A percentile compares a stretch with the other conserved stretches of the same genome.
Evolutionary conservation across 92 coral and sea anemone species (phyloP).

Genomic region (Meandrina meandrites): DNA sequence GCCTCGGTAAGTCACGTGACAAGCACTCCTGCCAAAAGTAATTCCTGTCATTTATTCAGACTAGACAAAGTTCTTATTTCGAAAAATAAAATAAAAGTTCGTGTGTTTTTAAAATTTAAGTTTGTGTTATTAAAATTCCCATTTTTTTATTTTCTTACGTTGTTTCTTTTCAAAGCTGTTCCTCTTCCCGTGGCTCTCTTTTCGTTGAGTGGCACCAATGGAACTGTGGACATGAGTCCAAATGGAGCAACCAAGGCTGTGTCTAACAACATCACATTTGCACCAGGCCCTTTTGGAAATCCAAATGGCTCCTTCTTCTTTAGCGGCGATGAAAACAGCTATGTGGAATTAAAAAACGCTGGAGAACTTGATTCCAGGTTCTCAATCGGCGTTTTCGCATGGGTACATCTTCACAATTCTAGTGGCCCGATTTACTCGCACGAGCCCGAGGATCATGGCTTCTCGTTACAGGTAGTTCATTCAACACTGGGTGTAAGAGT

Average conservation of each 20-base stretch:
- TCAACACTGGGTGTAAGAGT: background rate
- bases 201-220: constrained; percentile 14
- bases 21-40: too few species aligned
- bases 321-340: constrained; percentile 22
- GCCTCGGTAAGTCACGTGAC: too few species aligned
- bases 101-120: too few species aligned
- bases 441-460: background rate
- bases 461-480: background rate
- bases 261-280: background rate
- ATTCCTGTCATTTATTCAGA: too few species aligned
- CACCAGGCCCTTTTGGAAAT: constrained; percentile 33
- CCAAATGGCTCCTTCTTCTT: constrained; percentile 30
- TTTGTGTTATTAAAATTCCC: background rate
- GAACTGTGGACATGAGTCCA: constrained; percentile 12
- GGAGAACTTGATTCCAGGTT: constrained; percentile 25
- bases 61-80: too few species aligned
- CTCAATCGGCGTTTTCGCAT: constrained; percentile 24
- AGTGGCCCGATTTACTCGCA: constrained; percentile 7
- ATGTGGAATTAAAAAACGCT: constrained; percentile 7
- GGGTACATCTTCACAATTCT: constrained; percentile 8
- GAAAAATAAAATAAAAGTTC: too few species aligned
- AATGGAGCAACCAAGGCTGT: background rate
- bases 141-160: background rate
- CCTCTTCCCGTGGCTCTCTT: constrained; percentile 29
- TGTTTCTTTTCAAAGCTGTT: constrained; percentile 14